Evolutionary conservation across 2,113 vertebrate genomes (phyloP).

Genomic region (Amphilophus citrinellus): DNA sequence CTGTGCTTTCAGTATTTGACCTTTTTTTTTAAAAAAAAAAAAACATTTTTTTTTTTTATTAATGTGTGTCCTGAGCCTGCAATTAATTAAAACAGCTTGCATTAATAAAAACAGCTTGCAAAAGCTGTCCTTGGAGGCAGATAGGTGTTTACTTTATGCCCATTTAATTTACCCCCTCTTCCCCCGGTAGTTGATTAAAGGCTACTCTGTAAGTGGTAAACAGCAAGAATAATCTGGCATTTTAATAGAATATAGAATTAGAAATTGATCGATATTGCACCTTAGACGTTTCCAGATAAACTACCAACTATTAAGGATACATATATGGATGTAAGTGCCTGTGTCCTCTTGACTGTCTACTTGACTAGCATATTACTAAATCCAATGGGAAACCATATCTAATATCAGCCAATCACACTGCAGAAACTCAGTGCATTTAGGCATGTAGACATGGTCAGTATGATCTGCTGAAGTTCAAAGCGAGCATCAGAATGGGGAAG

Average conservation of each 20-base stretch:
- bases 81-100: too few relatives aligned
- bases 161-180: background rate
- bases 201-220: background rate
- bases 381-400: background rate
- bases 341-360: too few relatives aligned
- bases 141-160: background rate
- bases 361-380: too few relatives aligned
- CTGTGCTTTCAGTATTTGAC: background rate
- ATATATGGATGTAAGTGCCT: too few relatives aligned
- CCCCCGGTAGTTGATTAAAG: background rate
- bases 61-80: too few relatives aligned
- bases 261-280: background rate
- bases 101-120: too few relatives aligned
- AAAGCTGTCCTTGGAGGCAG: background rate
- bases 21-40: background rate
- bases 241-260: background rate
- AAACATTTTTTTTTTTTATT: background rate
- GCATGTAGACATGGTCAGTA: background rate
- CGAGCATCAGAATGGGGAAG: background rate
- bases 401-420: background rate
- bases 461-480: background rate
- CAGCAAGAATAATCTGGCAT: background rate
- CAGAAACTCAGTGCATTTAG: background rate
- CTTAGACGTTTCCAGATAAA: too few relatives aligned
- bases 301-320: too few relatives aligned